Percentiles rank a stretch among this genome's conserved stretches.
phyloP scores from a whole-genome alignment of 2,113 vertebrate genomes.

The Rutilus rutilus region DNA sequence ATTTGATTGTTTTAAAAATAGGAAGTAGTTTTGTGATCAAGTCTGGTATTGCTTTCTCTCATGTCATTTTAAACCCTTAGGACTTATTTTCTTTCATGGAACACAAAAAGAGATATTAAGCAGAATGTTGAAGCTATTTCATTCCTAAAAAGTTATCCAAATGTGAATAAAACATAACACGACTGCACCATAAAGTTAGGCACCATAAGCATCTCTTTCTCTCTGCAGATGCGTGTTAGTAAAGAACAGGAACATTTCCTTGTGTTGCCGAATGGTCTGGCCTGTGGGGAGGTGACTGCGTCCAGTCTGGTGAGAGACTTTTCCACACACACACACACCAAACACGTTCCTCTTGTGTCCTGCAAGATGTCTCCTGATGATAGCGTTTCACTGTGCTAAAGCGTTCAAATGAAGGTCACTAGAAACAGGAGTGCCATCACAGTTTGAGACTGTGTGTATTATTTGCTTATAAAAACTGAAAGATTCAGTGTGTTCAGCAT shows the following conservation, averaged over 20 bases:
- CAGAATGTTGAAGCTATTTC: neutral
- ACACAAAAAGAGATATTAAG: neutral
- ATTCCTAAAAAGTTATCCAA: neutral
- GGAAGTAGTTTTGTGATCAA: neutral
- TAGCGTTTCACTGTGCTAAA: neutral
- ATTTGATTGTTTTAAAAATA: neutral
- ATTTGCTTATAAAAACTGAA: neutral
- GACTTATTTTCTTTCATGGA: neutral
- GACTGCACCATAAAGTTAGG: neutral
- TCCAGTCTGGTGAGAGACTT: slow-evolving; percentile 87
- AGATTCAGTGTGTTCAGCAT: neutral
- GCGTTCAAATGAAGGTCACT: neutral
- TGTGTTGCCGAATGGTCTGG: slow-evolving; percentile 87
- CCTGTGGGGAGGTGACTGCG: slow-evolving; percentile 88
- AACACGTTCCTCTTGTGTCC: neutral
- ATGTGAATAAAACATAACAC: neutral
- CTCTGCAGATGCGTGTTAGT: slow-evolving; percentile 87
- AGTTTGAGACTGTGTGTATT: neutral
- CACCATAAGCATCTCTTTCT: neutral
- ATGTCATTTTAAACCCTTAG: neutral
- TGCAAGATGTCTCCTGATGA: neutral
- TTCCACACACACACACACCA: slow-evolving; percentile 5
- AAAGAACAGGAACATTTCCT: slow-evolving; percentile 98
- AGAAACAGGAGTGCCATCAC: neutral
- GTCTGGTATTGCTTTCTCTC: neutral